phyloP scores from a whole-genome alignment of 2,797 vertebrate genomes.

The Melanotaenia parkinsoni region DNA sequence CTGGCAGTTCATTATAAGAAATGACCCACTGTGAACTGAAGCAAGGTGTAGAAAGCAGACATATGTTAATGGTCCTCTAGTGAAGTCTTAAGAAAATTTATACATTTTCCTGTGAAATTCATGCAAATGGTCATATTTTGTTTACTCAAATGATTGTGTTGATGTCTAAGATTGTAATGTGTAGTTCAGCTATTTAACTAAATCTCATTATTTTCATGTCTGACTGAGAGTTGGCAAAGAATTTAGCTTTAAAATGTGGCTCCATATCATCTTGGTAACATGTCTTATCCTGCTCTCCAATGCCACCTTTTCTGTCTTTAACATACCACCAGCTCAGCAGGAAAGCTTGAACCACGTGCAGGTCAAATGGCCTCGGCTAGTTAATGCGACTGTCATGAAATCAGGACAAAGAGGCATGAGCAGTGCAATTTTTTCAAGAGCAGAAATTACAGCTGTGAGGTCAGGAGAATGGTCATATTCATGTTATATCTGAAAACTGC shows the following conservation, averaged over 20 bases:
- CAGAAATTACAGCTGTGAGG: not conserved
- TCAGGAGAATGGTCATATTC: not conserved
- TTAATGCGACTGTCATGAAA: not conserved
- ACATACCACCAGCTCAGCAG: conserved; percentile 4
- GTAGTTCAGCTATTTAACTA: not conserved
- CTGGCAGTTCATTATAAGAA: conserved; percentile 78
- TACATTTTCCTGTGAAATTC: conserved; percentile 39
- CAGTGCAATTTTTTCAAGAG: not conserved
- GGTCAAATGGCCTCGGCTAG: not conserved
- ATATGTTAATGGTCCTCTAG: conserved; percentile 46
- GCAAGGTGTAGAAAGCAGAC: conserved; percentile 35
- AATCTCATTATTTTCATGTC: not conserved
- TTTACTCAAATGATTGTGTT: not conserved
- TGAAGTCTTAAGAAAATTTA: conserved; percentile 31
- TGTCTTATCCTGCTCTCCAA: not conserved
- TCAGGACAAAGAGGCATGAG: not conserved
- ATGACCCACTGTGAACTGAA: conserved; percentile 75
- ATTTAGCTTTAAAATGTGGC: not conserved
- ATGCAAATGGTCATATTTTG: conserved; percentile 17
- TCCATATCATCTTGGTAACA: not conserved
- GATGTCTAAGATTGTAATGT: conserved; percentile 1
- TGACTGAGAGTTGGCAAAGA: not conserved
- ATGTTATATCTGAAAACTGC: not conserved
- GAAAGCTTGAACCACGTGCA: conserved; percentile 6
- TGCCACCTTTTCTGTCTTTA: not conserved